Evolutionary conservation across 37 sponge, comb jelly and placozoan species (phyloP).

Genomic region (Spongilla lacustris): DNA sequence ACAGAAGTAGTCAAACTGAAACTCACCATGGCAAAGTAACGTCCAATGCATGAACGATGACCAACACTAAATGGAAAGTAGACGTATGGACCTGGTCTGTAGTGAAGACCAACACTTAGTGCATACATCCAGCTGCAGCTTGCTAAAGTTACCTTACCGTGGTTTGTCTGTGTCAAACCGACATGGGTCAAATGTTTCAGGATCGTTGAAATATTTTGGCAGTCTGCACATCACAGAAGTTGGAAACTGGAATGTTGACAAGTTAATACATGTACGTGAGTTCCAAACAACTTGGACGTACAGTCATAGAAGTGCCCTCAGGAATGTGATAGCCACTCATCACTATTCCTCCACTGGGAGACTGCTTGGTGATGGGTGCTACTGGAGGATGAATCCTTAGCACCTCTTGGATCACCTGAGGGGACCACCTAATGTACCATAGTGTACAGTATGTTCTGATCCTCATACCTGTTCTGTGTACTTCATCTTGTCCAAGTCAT

Average conservation of each 20-base stretch:
- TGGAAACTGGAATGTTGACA: neutral
- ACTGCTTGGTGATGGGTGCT: neutral
- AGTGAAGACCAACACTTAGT: neutral
- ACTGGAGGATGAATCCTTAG: constrained; percentile 18
- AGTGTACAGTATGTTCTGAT: too few species aligned
- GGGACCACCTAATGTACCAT: too few species aligned
- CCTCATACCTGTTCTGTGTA: constrained; percentile 9
- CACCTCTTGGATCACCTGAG: constrained; percentile 23
- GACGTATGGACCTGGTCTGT: constrained; percentile 25
- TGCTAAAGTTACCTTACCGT: neutral
- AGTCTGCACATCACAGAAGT: neutral
- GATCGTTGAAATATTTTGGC: neutral
- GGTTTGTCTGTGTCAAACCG: neutral
- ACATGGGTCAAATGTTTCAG: neutral
- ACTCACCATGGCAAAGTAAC: constrained; percentile 32
- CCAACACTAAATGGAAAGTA: constrained; percentile 32
- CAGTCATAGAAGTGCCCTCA: neutral
- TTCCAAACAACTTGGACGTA: neutral
- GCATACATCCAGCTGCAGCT: too few species aligned
- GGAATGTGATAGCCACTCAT: constrained; percentile 10
- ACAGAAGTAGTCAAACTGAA: neutral
- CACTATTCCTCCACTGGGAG: neutral
- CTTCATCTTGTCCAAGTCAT: neutral
- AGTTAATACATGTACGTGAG: neutral
- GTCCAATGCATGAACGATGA: constrained; percentile 29